Base-by-base conservation (phyloP, 2,888 invertebrate species). In the Rhingia rostrata region DNA sequence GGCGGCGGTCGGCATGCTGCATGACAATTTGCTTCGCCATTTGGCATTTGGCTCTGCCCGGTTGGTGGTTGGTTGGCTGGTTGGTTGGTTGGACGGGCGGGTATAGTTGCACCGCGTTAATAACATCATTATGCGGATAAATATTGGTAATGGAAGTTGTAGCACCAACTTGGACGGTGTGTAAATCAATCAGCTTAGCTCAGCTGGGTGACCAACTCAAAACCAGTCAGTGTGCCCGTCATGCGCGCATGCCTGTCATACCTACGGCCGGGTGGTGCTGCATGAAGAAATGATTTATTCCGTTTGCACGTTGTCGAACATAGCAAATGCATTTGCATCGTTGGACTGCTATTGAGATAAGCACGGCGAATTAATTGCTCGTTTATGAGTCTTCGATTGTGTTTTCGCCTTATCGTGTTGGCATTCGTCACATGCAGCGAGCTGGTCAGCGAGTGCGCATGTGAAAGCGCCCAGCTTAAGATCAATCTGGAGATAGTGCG, bases 241-340 rank as follows among this genome's bases (percentile, higher is more conserved):
- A 67, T 64, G 66, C 53, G 61, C 54, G 54, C 60, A 53, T 66
- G 73, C 66, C 64, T 12, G 53, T n/a, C 49, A 10, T 6, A 22
- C 22, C 22, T 22, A 22, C 22, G 22, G 54, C 45, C 39, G 73
- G 6, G n/a, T 12, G n/a, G 12, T 4, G 39, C 5, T 70, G 70
- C 49, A 49, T 47, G 75, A 45, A 70, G 79, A 80, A 80, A 84
- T 84, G 84, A 84, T 84, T 84, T 84, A 84, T 84, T 60, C 70
- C 64, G 43, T 54, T 43, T 74, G 80, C 39, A 60, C 79, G 49
- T 69, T 74, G 80, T 69, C 64, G 80, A 84, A 84, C 84, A 84
- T 75, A 75, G 84, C 63, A 80, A 84, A 80, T 84, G 80, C 84
- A 84, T 84, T 84, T 84, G 56, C 84, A 80, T 66, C 63, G 72